Evolutionary conservation across 2,888 invertebrate species (phyloP).

Genomic region (Drosophila setosimentum): DNA sequence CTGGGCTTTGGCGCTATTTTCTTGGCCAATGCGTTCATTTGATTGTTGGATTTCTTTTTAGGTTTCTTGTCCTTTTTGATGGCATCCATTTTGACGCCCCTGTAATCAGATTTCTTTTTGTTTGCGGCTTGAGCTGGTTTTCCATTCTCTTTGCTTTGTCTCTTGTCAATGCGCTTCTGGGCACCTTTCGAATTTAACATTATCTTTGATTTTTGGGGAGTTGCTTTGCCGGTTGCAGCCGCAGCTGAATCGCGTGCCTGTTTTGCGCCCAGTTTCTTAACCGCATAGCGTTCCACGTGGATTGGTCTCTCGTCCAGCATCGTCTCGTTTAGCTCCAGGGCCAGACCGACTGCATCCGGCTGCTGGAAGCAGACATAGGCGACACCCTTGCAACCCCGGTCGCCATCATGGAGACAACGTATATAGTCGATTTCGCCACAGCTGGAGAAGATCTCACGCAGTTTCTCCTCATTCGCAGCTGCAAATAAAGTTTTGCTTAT

Average conservation of each 20-base stretch:
- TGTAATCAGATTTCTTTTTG: constrained; percentile 82
- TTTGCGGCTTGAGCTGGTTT: constrained; percentile 6
- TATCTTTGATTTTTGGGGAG: constrained; percentile 53
- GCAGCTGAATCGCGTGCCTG: constrained; percentile 65
- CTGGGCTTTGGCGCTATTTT: constrained; percentile 83
- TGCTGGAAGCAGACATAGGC: constrained; percentile 84
- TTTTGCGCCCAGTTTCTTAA: constrained; percentile 79
- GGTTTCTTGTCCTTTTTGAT: constrained; percentile 76
- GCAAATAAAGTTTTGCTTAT: constrained; percentile 2
- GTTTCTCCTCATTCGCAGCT: constrained; percentile 83
- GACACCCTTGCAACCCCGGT: constrained; percentile 83
- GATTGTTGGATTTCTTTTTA: constrained; percentile 74
- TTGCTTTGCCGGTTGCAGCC: constrained; percentile 30
- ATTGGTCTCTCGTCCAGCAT: constrained; percentile 84
- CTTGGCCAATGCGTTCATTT: constrained; percentile 78
- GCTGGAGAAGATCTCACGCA: constrained; percentile 83
- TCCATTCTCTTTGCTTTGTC: constrained; percentile 36
- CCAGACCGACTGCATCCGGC: constrained; percentile 82
- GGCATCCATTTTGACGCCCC: constrained; percentile 80
- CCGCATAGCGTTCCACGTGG: constrained; percentile 80
- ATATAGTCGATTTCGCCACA: constrained; percentile 85
- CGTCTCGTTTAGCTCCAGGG: constrained; percentile 83
- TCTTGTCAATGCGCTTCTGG: constrained; percentile 63
- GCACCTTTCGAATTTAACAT: constrained; percentile 57
- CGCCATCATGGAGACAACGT: constrained; percentile 79